phyloP scores from a whole-genome alignment of 2,888 invertebrate genomes.

The Sesamia inferens region DNA sequence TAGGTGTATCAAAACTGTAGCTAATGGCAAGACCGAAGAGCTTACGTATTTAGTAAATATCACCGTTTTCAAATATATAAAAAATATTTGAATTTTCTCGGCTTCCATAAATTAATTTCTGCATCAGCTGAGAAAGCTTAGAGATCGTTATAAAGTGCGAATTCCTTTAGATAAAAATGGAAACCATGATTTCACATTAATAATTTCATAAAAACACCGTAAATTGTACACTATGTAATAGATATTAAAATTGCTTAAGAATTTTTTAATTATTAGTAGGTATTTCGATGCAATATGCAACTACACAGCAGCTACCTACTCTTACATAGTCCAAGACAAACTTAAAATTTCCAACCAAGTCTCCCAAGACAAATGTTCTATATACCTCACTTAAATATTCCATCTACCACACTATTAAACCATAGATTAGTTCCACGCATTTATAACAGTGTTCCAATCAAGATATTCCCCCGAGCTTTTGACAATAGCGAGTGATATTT shows the following conservation, averaged over 20 bases:
- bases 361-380: neutral
- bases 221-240: neutral
- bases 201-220: neutral
- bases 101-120: no score
- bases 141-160: neutral
- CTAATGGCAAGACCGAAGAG: no score
- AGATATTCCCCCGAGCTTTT: slow-evolving; percentile 57
- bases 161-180: neutral
- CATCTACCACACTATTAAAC: slow-evolving; percentile 37
- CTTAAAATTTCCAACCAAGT: neutral
- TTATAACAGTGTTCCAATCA: slow-evolving; percentile 64
- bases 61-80: neutral
- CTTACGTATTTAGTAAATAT: neutral
- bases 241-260: neutral
- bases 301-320: no score
- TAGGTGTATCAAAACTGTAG: no score
- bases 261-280: no score
- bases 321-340: neutral
- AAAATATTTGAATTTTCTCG: no score
- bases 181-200: neutral
- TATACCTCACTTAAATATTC: slow-evolving; percentile 25
- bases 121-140: no score
- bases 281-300: no score
- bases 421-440: slow-evolving; percentile 48
- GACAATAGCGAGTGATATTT: slow-evolving; percentile 66